These are phyloP conservation scores for Agapornis canus DNA, from an alignment of 2,797 vertebrate species.

Conservation along the genomic window DNA sequence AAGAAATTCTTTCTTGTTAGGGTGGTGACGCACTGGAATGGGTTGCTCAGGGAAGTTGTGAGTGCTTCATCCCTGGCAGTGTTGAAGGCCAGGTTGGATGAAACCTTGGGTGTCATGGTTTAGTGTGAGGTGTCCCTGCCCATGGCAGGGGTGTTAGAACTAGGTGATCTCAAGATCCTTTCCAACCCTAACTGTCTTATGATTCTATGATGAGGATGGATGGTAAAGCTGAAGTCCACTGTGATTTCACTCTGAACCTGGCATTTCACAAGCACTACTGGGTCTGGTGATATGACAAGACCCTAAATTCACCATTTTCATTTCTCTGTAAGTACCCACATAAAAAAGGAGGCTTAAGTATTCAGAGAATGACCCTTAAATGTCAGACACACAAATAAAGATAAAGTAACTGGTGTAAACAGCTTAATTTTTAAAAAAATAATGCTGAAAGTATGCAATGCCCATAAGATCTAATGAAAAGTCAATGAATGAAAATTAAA, in stretches of 20 bases:
- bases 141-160: too few relatives aligned
- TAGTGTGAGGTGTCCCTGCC: too few relatives aligned
- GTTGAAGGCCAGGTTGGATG: too few relatives aligned
- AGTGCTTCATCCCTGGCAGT: too few relatives aligned
- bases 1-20: too few relatives aligned
- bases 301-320: not conserved
- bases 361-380: not conserved
- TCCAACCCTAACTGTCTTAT: too few relatives aligned
- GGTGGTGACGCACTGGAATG: too few relatives aligned
- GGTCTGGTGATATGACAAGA: not conserved
- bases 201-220: not conserved
- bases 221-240: not conserved
- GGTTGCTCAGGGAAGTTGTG: too few relatives aligned
- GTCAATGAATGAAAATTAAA: not conserved
- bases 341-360: not conserved
- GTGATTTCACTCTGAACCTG: not conserved
- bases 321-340: not conserved
- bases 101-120: too few relatives aligned
- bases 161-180: too few relatives aligned
- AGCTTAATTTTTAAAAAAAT: not conserved
- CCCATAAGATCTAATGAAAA: not conserved
- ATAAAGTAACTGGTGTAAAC: not conserved
- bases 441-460: not conserved
- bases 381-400: not conserved
- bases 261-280: not conserved